Base-by-base conservation (phyloP, 2,888 invertebrate genomes). In the Periphyllus acericola region DNA sequence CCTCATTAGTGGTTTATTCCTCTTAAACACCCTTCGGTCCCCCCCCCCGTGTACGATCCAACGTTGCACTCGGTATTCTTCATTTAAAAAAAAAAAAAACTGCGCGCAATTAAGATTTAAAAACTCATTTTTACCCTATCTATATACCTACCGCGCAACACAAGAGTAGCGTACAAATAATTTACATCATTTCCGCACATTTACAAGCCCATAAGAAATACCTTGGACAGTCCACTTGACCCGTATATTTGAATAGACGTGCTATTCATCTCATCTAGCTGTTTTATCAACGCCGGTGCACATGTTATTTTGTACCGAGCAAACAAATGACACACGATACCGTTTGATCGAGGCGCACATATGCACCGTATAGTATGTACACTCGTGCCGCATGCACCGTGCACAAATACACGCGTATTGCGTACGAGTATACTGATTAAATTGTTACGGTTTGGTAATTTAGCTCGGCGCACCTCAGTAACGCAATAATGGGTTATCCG, bases 381-480 rank as follows among this genome's bases (percentile, higher is more conserved):
- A n/a, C n/a, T n/a, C n/a, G n/a, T n/a, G n/a, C n/a, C 19, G 34
- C 14, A 21, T 8, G 4, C 8, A 34, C 34, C 34, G 36, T 29
- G 14, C 29, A 25, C 29, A 75, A 29, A 46, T 14, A 14, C 25
- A 25, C 29, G n/a, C 60, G 21, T 72, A 75, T 40, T 40, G 25
- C 25, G 40, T 40, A 40, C 46, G 11, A 8, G 21, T 60, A 25
- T 25, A 25, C 6, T 34, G 83, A 83, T 74, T 55, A 36, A 74
- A 75, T 84, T 40, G 66, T 84, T 68, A 84, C 76, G 84, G 76
- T 84, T 46, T 76, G 83, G 60, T 75, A 83, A 55, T 83, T 83
- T 72, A n/a, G n/a, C 40, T 75, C 25, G 36, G 34, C 40, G 40
- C 25, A 29, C 83, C 83, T 55, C 55, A 4, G 55, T 25, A 40